phyloP scores from a whole-genome alignment of 2,888 invertebrate species.

The Polyploca ridens region DNA sequence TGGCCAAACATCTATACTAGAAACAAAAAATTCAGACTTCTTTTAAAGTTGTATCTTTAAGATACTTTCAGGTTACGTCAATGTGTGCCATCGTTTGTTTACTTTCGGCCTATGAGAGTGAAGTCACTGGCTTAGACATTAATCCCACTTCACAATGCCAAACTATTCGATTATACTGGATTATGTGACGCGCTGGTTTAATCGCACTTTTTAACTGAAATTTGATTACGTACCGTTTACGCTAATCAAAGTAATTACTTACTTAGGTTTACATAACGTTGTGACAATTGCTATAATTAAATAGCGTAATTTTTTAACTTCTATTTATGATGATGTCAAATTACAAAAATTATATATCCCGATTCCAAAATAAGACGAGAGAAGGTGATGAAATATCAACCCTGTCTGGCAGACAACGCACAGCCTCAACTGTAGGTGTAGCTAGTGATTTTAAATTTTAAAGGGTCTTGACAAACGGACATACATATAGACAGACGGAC shows the following conservation, averaged over 20 bases:
- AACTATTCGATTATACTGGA: conserved; percentile 8
- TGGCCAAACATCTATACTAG: background rate
- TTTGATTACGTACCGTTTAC: background rate
- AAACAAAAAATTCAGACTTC: background rate
- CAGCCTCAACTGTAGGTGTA: too few species aligned
- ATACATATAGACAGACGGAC: too few species aligned
- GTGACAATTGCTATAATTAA: too few species aligned
- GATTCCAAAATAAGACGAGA: too few species aligned
- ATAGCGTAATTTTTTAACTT: too few species aligned
- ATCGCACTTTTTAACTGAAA: background rate
- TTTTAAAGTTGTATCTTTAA: background rate
- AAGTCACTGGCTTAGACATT: conserved; percentile 4
- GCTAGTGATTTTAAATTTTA: too few species aligned
- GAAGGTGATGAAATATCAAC: too few species aligned
- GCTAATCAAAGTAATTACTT: background rate
- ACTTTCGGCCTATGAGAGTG: conserved; percentile 2
- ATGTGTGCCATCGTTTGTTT: background rate
- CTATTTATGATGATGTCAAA: too few species aligned
- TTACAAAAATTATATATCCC: too few species aligned
- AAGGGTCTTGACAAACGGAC: too few species aligned
- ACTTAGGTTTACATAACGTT: background rate
- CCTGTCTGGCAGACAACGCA: too few species aligned
- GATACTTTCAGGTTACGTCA: background rate
- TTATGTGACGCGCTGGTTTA: background rate
- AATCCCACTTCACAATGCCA: background rate